Evolutionary conservation across 2,797 vertebrate genomes (phyloP).

Genomic region (Acestrorhynchus altus): DNA sequence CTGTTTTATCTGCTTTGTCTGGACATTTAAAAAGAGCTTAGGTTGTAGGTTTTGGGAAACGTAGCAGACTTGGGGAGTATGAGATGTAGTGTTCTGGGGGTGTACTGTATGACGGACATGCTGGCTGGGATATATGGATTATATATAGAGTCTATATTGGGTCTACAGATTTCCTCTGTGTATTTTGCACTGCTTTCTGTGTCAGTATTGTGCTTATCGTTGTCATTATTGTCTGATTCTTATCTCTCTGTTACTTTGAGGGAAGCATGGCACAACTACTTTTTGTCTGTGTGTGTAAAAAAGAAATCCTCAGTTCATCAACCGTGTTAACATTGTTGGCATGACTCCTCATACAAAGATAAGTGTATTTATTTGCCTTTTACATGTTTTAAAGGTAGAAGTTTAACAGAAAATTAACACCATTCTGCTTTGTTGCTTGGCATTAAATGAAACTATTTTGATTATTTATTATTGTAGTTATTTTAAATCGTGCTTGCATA

Average conservation of each 20-base stretch:
- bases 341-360: conserved; percentile 5
- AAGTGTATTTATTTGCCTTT: conserved; percentile 35
- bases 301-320: conserved; percentile 20
- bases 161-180: conserved; percentile 23
- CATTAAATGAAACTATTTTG: conserved; percentile 19
- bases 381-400: conserved; percentile 1
- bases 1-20: background rate
- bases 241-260: conserved; percentile 63
- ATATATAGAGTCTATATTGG: conserved; percentile 7
- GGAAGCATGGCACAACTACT: conserved; percentile 31
- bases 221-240: background rate
- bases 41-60: background rate
- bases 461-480: conserved; percentile 25
- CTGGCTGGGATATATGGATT: background rate
- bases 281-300: background rate
- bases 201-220: conserved; percentile 36
- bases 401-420: background rate
- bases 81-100: background rate
- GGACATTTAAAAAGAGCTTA: background rate
- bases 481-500: conserved; percentile 21
- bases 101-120: background rate
- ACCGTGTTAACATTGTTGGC: background rate
- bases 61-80: background rate
- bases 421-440: background rate
- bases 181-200: conserved; percentile 1